A percentile compares a stretch with the other conserved stretches of the same genome.
These are phyloP conservation scores for Tetragonisca angustula DNA, from an alignment of 2,888 invertebrate species.

Conservation along the genomic window DNA sequence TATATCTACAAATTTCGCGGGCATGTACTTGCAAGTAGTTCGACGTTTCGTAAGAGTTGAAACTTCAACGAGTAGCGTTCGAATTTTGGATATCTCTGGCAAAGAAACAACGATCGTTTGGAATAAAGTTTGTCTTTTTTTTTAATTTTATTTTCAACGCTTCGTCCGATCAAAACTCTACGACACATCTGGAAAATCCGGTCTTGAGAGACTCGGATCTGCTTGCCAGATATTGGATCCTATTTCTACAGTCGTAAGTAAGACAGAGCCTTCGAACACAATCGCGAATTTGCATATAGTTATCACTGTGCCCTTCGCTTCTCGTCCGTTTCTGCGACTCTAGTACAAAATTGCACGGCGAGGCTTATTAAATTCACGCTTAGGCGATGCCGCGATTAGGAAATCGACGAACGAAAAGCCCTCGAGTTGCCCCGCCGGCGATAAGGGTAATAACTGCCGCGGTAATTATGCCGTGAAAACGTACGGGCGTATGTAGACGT, in stretches of 20 bases:
- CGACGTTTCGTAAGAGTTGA: no score
- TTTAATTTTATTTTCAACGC: no score
- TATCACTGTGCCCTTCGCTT: conserved; percentile 6
- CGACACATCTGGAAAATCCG: no score
- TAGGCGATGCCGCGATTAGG: conserved; percentile 23
- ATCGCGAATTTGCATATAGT: conserved; percentile 48
- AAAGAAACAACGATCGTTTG: no score
- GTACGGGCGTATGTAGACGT: not conserved
- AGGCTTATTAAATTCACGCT: conserved; percentile 56
- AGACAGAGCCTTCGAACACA: conserved; percentile 36
- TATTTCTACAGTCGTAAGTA: conserved; percentile 36
- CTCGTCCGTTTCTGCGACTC: not conserved
- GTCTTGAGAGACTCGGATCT: no score
- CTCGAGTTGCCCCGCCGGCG: not conserved
- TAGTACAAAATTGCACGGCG: conserved; percentile 29
- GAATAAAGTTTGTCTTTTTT: no score
- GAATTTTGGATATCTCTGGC: no score
- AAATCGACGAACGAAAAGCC: conserved; percentile 41
- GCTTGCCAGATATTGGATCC: no score
- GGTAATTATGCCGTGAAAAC: conserved; percentile 6
- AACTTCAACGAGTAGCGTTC: no score
- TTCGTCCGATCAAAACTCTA: no score
- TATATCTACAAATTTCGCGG: no score
- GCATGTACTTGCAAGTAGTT: not conserved
- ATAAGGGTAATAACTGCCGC: conserved; percentile 9